Base-by-base conservation (phyloP, 2,888 invertebrate species). In the Parapristionchus giblindavisi region DNA sequence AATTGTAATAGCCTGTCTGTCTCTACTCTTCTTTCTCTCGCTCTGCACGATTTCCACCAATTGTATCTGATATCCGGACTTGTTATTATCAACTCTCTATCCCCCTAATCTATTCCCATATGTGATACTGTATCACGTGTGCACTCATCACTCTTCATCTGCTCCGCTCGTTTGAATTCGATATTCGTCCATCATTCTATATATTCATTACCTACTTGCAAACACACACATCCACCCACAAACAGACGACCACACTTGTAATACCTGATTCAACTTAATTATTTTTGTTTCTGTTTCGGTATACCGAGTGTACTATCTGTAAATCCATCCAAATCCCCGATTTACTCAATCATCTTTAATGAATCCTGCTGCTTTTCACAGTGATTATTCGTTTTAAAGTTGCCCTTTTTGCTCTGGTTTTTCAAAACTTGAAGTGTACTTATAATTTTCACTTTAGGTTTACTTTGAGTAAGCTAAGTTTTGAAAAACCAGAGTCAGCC, bases 161-260 rank as follows among this genome's bases (percentile, higher is more conserved):
- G 38, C 40, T 63, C 63, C 40, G 63, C 40, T 63, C 63, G 63
- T 40, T 63, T 40, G 63, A 29, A 14, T 38, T 40, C 63, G 38
- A 38, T 63, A 63, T 63, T 63, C 63, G 14, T 40, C 36, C 14
- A n/a, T 3, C 40, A 14, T 38, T 63, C 38, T n/a, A n/a, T n/a
- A n/a, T n/a, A n/a, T n/a, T n/a, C n/a, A n/a, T n/a, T n/a, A n/a
- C 63, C 63, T 63, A 63, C 63, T 63, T 63, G 63, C 63, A 40
- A 27, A 63, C 40, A 63, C 24, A 40, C 63, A 63, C 63, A 38
- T 11, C 38, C n/a, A n/a, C n/a, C n/a, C n/a, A n/a, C n/a, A n/a
- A n/a, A n/a, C n/a, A n/a, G n/a, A n/a, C n/a, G n/a, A n/a, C 1
- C 24, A 40, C 38, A 38, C 63, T 40, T 63, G 63, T 63, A 63